phyloP scores from a whole-genome alignment of 2,113 vertebrate genomes.

The Cyphomyrus discorhynchus region DNA sequence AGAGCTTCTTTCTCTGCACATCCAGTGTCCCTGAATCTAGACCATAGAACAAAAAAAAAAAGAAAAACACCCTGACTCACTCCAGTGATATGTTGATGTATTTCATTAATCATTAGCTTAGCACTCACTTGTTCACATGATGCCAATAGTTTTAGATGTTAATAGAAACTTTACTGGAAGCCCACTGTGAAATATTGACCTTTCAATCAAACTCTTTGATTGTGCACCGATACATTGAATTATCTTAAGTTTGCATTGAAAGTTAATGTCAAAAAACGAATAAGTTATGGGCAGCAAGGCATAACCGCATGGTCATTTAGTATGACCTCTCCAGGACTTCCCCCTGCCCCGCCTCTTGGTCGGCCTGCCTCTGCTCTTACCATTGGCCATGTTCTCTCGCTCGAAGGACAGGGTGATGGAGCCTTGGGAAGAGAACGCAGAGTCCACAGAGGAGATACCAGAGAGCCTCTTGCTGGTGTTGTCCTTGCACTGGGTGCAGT shows the following conservation, averaged over 20 bases:
- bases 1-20: slow-evolving; percentile 81
- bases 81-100: not conserved
- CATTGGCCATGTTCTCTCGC: slow-evolving; percentile 74
- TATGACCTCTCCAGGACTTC: not conserved
- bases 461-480: slow-evolving; percentile 82
- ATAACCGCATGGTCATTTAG: not conserved
- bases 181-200: not conserved
- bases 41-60: not conserved
- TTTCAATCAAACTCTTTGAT: not conserved
- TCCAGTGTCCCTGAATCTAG: slow-evolving; percentile 76
- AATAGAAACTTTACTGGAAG: not conserved
- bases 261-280: not conserved
- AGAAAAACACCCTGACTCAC: not conserved
- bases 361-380: slow-evolving; percentile 43
- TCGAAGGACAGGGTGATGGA: slow-evolving; percentile 90
- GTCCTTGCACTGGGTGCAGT: slow-evolving; percentile 72
- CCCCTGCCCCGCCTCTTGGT: not conserved
- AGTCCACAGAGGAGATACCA: slow-evolving; percentile 91
- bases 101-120: not conserved
- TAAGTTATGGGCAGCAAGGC: not conserved
- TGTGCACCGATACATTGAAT: not conserved
- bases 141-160: not conserved
- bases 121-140: not conserved
- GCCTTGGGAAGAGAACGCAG: slow-evolving; percentile 92
- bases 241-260: not conserved